phyloP scores from a whole-genome alignment of 2,113 vertebrate genomes.

The Oncorhynchus mykiss region DNA sequence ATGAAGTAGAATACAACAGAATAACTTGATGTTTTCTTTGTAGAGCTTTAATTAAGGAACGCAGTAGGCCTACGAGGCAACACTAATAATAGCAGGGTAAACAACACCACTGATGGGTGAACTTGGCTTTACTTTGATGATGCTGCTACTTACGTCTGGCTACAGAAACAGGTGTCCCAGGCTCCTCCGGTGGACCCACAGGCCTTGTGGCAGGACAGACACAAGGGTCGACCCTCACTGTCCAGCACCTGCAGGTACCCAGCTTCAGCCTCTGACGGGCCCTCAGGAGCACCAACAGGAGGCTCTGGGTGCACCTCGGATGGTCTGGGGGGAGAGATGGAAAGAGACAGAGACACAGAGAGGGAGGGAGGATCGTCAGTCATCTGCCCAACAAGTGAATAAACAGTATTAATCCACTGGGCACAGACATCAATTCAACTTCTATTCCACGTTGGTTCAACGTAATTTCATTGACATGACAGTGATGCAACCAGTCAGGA shows the following conservation, averaged over 20 bases:
- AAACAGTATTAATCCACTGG: too few relatives aligned
- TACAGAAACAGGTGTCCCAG: slow-evolving; percentile 91
- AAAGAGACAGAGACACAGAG: too few relatives aligned
- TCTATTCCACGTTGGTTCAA: too few relatives aligned
- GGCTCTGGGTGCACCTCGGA: not conserved
- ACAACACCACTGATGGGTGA: too few relatives aligned
- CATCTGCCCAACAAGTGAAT: too few relatives aligned
- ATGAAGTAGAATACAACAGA: not conserved
- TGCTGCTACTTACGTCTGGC: slow-evolving; percentile 58
- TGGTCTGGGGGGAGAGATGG: not conserved
- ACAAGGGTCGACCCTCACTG: slow-evolving; percentile 82
- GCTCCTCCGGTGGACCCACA: slow-evolving; percentile 50
- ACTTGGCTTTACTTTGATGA: not conserved
- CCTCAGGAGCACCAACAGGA: not conserved
- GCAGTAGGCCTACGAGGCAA: too few relatives aligned
- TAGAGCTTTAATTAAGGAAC: too few relatives aligned
- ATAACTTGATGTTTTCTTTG: not conserved
- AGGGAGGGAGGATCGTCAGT: too few relatives aligned
- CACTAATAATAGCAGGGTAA: too few relatives aligned
- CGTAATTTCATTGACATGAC: too few relatives aligned
- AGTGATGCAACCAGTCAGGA: too few relatives aligned
- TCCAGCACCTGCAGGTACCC: slow-evolving; percentile 91
- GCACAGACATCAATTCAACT: too few relatives aligned
- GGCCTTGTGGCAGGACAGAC: slow-evolving; percentile 84
- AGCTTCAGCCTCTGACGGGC: slow-evolving; percentile 15